A percentile compares a stretch with the other conserved stretches of the same genome.
Evolutionary conservation across 2,113 vertebrate species (phyloP).

Genomic region (Danionella cerebrum): DNA sequence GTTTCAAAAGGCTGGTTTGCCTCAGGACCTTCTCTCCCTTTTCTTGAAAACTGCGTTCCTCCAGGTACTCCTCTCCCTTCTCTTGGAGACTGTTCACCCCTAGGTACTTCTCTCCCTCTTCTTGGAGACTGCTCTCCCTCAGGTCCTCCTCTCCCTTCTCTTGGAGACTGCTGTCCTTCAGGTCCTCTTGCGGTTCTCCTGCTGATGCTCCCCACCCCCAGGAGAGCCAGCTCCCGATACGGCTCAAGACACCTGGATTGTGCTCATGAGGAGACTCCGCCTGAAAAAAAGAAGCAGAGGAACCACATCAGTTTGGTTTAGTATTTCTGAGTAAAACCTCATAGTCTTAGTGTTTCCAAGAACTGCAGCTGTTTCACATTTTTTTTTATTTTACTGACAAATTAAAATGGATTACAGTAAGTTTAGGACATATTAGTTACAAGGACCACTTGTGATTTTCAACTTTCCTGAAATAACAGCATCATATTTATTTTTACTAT

Average conservation of each 20-base stretch:
- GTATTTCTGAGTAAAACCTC: no score
- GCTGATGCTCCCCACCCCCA: conserved; percentile 38
- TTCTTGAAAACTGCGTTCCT: background rate
- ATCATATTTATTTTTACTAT: no score
- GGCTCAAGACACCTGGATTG: conserved; percentile 57
- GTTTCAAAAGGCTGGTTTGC: background rate
- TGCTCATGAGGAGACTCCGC: conserved; percentile 55
- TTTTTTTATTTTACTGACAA: no score
- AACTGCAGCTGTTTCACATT: no score
- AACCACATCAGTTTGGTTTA: no score
- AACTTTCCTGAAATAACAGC: no score
- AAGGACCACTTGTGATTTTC: no score
- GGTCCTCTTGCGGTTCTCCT: conserved; percentile 34
- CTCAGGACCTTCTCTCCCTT: background rate
- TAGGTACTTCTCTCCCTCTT: no score
- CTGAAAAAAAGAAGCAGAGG: conserved; percentile 25
- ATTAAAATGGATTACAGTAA: no score
- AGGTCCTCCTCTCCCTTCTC: background rate
- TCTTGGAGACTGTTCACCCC: no score
- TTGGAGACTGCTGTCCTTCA: conserved; percentile 9
- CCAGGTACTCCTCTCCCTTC: background rate
- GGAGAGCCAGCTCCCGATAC: conserved; percentile 63
- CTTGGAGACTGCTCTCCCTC: background rate
- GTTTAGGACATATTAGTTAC: no score
- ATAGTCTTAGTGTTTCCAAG: no score